Conservation (phyloP, 1,140 invertebrate genomes). For the Homarus americanus region DNA sequence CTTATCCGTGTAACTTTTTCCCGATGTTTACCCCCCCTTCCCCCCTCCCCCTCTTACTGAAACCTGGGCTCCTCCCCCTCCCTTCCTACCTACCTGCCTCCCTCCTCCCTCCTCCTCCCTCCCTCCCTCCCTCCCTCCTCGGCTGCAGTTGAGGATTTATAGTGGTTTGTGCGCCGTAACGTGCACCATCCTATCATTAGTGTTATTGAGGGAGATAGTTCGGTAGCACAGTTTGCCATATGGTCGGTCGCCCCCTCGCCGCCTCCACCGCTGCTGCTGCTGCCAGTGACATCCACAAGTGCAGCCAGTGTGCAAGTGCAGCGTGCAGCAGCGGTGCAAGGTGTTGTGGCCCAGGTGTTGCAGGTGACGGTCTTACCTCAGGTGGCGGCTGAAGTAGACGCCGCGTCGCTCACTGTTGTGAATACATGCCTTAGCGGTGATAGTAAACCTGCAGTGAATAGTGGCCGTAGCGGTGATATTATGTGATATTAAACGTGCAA, state of each 20-base stretch:
- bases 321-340: neutral
- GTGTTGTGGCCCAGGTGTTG: neutral
- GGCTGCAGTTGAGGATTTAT: neutral
- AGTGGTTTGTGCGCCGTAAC: neutral
- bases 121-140: neutral
- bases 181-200: conserved; percentile 9
- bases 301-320: neutral
- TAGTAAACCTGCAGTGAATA: no score
- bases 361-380: neutral
- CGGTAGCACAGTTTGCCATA: conserved; percentile 4
- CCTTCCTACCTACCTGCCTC: neutral
- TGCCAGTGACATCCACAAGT: neutral
- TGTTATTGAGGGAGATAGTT: neutral
- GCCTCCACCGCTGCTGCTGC: neutral
- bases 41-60: no score
- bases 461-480: no score
- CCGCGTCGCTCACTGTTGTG: no score
- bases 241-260: neutral
- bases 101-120: no score
- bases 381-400: no score
- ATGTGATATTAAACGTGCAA: no score
- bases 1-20: neutral
- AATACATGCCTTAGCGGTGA: no score
- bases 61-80: neutral
- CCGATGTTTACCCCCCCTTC: no score